Evolutionary conservation across 2,113 vertebrate genomes (phyloP).

Genomic region (Dolichallabes microphthalmus): DNA sequence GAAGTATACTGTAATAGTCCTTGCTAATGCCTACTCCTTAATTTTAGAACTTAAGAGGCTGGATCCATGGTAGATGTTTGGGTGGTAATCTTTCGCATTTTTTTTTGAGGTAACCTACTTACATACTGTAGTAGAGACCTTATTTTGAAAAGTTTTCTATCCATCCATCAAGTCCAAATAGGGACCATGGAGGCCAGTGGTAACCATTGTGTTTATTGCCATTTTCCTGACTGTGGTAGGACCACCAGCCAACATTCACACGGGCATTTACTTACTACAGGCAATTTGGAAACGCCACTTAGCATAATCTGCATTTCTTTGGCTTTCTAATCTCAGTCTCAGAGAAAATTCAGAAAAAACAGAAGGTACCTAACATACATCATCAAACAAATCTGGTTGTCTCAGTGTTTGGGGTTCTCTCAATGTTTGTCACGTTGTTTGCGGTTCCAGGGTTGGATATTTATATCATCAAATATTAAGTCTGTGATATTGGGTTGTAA

Average conservation of each 20-base stretch:
- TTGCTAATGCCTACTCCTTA: neutral
- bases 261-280: no score
- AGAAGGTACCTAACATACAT: neutral
- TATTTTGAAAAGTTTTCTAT: neutral
- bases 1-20: neutral
- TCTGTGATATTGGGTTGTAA: neutral
- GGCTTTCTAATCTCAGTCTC: neutral
- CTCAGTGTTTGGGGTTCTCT: neutral
- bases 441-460: neutral
- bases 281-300: no score
- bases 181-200: no score
- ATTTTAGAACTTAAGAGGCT: neutral
- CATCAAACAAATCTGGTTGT: neutral
- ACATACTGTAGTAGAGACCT: neutral
- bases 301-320: no score
- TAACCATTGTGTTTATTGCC: no score
- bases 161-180: no score
- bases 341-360: neutral
- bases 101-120: neutral
- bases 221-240: no score
- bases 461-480: constrained; percentile 8
- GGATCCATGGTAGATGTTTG: neutral
- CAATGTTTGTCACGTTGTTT: neutral
- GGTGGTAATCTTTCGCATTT: neutral
- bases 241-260: no score